Conservation (phyloP, 1,140 invertebrate genomes). For the Aphidius ervi region DNA sequence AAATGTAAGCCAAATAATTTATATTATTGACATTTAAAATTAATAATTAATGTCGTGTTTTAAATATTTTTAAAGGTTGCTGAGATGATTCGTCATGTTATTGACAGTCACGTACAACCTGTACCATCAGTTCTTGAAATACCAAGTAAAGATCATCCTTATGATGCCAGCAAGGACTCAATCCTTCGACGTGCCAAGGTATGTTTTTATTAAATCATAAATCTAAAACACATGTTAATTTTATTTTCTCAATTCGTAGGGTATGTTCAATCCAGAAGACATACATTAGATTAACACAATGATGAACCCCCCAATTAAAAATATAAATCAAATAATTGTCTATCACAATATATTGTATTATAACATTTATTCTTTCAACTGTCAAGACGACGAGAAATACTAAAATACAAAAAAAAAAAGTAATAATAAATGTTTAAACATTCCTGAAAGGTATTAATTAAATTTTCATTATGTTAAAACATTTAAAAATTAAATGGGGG, state of each 20-base stretch:
- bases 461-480: too few species aligned
- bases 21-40: too few species aligned
- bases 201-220: conserved; percentile 27
- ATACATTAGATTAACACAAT: conserved; percentile 45
- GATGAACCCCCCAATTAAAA: too few species aligned
- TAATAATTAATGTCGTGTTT: neutral
- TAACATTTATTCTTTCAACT: too few species aligned
- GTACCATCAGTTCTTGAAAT: conserved; percentile 97
- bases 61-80: conserved; percentile 64
- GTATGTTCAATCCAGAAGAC: conserved; percentile 85
- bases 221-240: neutral
- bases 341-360: too few species aligned
- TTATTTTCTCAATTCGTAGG: conserved; percentile 54
- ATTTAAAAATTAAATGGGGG: too few species aligned
- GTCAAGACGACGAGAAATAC: too few species aligned
- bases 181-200: conserved; percentile 92
- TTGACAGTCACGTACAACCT: conserved; percentile 88
- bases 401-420: too few species aligned
- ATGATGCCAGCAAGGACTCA: conserved; percentile 97
- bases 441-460: too few species aligned
- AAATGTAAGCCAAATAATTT: conserved; percentile 57
- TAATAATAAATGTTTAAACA: too few species aligned
- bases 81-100: conserved; percentile 95
- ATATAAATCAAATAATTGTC: too few species aligned
- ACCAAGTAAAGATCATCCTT: conserved; percentile 98